Percentiles rank a stretch among this genome's conserved stretches.
These are phyloP conservation scores for Lasioglossum vierecki DNA, from an alignment of 2,888 invertebrate genomes.

Conservation along the genomic window DNA sequence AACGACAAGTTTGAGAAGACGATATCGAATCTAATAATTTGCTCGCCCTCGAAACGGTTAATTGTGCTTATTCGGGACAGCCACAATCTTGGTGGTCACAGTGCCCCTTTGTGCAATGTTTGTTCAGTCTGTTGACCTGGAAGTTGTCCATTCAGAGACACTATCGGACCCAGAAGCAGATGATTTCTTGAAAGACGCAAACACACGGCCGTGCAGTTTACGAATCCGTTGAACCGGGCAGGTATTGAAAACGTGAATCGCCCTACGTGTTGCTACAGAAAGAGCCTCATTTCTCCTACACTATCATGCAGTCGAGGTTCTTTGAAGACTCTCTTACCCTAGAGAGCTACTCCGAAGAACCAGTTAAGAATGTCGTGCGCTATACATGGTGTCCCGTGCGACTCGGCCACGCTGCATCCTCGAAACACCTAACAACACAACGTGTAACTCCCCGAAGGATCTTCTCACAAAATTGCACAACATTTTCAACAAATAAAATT, in stretches of 20 bases:
- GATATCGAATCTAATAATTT: not conserved
- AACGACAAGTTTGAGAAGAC: not conserved
- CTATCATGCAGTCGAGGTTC: slow-evolving; percentile 48
- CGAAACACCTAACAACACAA: not conserved
- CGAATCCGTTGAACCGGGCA: slow-evolving; percentile 24
- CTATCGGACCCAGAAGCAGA: slow-evolving; percentile 35
- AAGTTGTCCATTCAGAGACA: slow-evolving; percentile 47
- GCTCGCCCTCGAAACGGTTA: not conserved
- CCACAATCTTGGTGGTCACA: not conserved
- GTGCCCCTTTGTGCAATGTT: slow-evolving; percentile 11
- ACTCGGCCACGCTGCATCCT: not conserved
- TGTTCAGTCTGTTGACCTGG: slow-evolving; percentile 50
- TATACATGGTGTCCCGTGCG: slow-evolving; percentile 6
- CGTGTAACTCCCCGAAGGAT: not conserved
- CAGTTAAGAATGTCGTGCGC: slow-evolving; percentile 34
- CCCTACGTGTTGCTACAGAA: slow-evolving; percentile 48
- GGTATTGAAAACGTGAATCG: slow-evolving; percentile 56
- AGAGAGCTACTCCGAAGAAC: slow-evolving; percentile 38
- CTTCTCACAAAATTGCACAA: not conserved
- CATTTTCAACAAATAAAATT: not conserved
- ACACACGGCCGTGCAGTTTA: slow-evolving; percentile 16
- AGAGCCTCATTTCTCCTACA: slow-evolving; percentile 60
- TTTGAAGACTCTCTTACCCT: slow-evolving; percentile 36
- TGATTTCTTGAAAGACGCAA: slow-evolving; percentile 30
- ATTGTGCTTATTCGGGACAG: not conserved